Evolutionary conservation across 2,888 invertebrate genomes (phyloP).

Genomic region (Steinernema hermaphroditum): DNA sequence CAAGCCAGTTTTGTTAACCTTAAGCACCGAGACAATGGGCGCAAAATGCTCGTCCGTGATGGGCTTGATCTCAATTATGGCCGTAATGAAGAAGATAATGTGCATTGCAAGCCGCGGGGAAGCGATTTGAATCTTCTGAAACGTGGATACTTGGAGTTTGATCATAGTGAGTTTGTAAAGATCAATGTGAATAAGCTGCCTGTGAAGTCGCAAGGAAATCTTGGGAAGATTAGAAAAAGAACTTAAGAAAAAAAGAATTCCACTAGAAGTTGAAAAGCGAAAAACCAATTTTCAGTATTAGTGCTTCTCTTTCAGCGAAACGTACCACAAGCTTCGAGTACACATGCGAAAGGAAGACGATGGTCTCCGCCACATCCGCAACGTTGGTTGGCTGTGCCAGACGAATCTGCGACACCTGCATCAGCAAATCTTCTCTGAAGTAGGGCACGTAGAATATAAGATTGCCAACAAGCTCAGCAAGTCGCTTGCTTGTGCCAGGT

Average conservation of each 20-base stretch:
- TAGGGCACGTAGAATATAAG: neutral
- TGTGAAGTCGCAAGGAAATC: no score
- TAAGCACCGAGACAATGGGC: neutral
- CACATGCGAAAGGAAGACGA: neutral
- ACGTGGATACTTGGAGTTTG: neutral
- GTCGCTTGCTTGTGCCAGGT: neutral
- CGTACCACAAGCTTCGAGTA: neutral
- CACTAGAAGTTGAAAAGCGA: no score
- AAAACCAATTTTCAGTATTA: no score
- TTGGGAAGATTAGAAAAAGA: no score
- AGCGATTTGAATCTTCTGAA: neutral
- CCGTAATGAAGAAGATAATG: neutral
- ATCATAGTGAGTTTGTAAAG: no score
- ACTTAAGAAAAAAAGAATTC: no score
- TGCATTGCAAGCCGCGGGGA: neutral
- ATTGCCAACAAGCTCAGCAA: neutral
- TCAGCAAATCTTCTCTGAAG: neutral
- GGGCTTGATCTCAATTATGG: neutral
- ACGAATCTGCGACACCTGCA: neutral
- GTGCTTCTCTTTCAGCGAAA: neutral
- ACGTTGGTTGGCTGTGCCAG: neutral
- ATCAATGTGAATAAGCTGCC: no score
- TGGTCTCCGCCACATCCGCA: neutral
- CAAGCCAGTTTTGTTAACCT: neutral
- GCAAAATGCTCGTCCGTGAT: neutral